Evolutionary conservation across 2,888 invertebrate species (phyloP).

Genomic region (Hypsopygia costalis): DNA sequence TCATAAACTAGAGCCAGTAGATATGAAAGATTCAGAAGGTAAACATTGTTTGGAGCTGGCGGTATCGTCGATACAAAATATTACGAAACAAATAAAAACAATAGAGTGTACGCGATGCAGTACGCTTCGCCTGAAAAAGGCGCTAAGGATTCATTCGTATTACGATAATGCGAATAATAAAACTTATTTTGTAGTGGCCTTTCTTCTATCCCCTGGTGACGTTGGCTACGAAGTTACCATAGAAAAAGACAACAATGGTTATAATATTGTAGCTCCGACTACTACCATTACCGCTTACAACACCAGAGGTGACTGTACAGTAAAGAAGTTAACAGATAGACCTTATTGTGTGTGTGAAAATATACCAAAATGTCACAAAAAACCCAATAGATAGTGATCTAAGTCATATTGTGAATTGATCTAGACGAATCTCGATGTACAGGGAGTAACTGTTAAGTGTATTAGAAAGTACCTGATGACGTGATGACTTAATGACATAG

Average conservation of each 20-base stretch:
- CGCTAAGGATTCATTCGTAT: conserved; percentile 64
- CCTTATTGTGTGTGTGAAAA: conserved; percentile 44
- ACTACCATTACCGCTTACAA: conserved; percentile 56
- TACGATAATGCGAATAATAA: conserved; percentile 41
- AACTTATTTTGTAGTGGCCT: conserved; percentile 79
- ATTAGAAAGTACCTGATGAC: too few species aligned
- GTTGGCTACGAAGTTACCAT: conserved; percentile 85
- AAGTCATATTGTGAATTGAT: too few species aligned
- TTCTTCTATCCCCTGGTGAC: conserved; percentile 82
- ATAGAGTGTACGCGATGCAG: conserved; percentile 63
- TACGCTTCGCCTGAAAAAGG: conserved; percentile 62
- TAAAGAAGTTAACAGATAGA: conserved; percentile 29
- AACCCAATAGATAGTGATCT: neutral
- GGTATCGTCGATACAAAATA: conserved; percentile 39
- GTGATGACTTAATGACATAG: too few species aligned
- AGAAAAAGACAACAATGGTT: conserved; percentile 47
- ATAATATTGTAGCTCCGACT: conserved; percentile 73
- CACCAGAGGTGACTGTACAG: conserved; percentile 38
- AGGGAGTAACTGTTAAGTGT: too few species aligned
- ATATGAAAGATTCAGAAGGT: conserved; percentile 52
- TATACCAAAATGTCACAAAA: conserved; percentile 16
- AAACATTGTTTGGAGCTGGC: conserved; percentile 62
- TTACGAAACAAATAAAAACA: conserved; percentile 33
- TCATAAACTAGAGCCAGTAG: conserved; percentile 64
- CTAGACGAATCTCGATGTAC: too few species aligned